Base-by-base conservation (phyloP, 2,797 vertebrate genomes). In the Argentina silus region DNA sequence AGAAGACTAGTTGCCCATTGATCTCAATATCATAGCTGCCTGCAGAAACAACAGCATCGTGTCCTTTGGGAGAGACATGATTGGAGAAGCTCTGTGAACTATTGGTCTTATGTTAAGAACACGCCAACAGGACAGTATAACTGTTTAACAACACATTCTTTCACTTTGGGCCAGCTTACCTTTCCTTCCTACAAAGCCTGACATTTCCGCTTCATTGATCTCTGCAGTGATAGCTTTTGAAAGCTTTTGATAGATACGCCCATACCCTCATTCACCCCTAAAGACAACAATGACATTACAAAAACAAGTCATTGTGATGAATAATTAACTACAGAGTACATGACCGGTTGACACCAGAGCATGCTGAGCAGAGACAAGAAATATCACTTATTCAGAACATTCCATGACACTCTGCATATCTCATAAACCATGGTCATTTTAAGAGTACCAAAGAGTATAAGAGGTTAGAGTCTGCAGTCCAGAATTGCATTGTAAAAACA, bases 1-100 rank as follows among this genome's bases (percentile, higher is more conserved):
- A 99, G 87, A 94, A 94, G 76, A 97, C 19, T 45, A 97, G 90
- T 85, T 96, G 88, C 63, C 90, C 96, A 2, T 98, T 97, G 91
- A 99, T 93, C 77, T 93, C 88, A 0, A 99, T 81, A 92, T 99
- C 98, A 56, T 98, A 99, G 85, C 96, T 96, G 68, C 95, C 98
- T 99, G 64, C 27, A 81, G 83, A 47, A 48, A 3, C 4, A 68
- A 42, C 21, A 70, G 14, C 47, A 56, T 21, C 15, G 12, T n/a
- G n/a, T n/a, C 23, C 21, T 6, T 51, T 15, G 48, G 15, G 3
- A 6, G 48, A 50, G 3, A 50, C 48, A 15, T 50, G 15, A 10
- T 21, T 21, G 6, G 19, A 21, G 12, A 9, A 27, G 57, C 11
- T 27, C 2, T 27, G 11, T 11, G 14, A 60, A 60, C 57, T 27